phyloP scores from a whole-genome alignment of 2,888 invertebrate genomes.

The Lutraria lutraria region DNA sequence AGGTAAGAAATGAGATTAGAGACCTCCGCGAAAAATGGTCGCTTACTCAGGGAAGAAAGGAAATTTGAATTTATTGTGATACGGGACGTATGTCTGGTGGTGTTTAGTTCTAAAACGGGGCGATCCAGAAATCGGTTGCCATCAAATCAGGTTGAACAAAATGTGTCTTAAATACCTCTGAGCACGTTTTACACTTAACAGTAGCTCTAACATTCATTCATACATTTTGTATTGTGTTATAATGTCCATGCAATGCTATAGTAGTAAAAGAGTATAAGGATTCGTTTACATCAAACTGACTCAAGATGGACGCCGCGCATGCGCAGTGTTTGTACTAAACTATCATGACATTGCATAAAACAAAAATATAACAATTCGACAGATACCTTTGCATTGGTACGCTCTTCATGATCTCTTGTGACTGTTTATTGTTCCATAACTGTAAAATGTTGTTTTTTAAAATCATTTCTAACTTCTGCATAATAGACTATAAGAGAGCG shows the following conservation, averaged over 20 bases:
- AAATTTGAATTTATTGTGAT: neutral
- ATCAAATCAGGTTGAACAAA: no score
- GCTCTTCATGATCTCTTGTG: neutral
- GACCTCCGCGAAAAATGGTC: neutral
- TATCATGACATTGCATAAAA: neutral
- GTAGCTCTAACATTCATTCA: no score
- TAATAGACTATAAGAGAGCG: no score
- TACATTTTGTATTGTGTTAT: no score
- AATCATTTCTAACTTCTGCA: neutral
- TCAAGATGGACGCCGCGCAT: neutral
- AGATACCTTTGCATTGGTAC: conserved; percentile 47
- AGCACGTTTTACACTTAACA: no score
- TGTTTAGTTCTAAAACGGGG: neutral
- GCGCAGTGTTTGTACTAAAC: neutral
- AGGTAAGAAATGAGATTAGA: no score
- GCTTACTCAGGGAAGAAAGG: neutral
- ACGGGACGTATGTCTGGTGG: neutral
- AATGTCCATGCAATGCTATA: neutral
- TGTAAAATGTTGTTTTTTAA: conserved; percentile 31
- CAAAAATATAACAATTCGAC: neutral
- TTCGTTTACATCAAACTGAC: neutral
- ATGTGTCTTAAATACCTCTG: no score
- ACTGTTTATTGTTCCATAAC: conserved; percentile 43
- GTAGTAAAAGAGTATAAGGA: neutral
- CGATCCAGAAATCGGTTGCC: no score